Percentiles rank a stretch among this genome's conserved stretches.
Evolutionary conservation across 2,888 invertebrate genomes (phyloP).

Genomic region (Thumatha senex): DNA sequence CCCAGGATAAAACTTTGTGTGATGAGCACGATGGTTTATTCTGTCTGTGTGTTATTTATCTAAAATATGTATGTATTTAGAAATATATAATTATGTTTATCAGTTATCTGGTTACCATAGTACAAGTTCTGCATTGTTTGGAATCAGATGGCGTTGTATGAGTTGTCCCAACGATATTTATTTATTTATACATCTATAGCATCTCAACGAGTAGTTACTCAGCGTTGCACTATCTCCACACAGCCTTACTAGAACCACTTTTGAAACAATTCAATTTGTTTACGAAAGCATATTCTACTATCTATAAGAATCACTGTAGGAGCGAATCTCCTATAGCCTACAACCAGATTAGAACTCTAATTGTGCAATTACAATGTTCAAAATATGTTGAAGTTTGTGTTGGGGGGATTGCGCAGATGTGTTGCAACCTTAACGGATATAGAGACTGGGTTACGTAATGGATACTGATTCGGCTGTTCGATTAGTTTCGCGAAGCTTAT

Average conservation of each 20-base stretch:
- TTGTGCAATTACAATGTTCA: slow-evolving; percentile 9
- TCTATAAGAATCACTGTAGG: slow-evolving; percentile 10
- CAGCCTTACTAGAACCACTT: slow-evolving; percentile 9
- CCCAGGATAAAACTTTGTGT: too few species aligned
- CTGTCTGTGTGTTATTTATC: too few species aligned
- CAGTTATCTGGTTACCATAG: too few species aligned
- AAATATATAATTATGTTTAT: too few species aligned
- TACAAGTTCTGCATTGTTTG: too few species aligned
- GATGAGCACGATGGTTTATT: too few species aligned
- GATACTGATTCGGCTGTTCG: slow-evolving; percentile 10
- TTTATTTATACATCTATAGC: too few species aligned
- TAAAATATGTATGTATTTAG: too few species aligned
- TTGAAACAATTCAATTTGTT: slow-evolving; percentile 28
- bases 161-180: too few species aligned
- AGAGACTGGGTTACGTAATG: slow-evolving; percentile 22
- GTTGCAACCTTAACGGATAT: slow-evolving; percentile 32
- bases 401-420: slow-evolving; percentile 17
- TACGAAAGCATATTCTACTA: slow-evolving; percentile 22
- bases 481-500: too few species aligned
- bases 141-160: too few species aligned
- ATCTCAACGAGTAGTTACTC: background rate
- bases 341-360: slow-evolving; percentile 10
- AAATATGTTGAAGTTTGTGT: slow-evolving; percentile 11
- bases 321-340: slow-evolving; percentile 8
- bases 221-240: slow-evolving; percentile 10